These are phyloP conservation scores for Vidua macroura DNA, from an alignment of 2,113 vertebrate species.

Conservation along the genomic window DNA sequence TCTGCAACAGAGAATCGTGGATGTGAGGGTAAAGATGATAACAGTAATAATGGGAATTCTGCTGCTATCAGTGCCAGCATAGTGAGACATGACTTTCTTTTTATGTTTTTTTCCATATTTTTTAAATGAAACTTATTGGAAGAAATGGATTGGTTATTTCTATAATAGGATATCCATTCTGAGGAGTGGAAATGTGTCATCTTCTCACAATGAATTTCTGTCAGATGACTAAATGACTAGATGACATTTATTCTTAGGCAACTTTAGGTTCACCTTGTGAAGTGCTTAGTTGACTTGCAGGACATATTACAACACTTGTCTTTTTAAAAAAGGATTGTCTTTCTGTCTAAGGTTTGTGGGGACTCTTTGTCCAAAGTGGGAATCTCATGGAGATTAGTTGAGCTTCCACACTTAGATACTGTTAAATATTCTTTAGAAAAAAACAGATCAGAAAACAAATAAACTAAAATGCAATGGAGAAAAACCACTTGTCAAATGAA, in stretches of 20 bases:
- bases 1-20: fast-evolving
- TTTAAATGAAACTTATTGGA: not conserved
- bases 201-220: not conserved
- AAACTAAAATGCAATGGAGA: not conserved
- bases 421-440: no score
- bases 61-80: not conserved
- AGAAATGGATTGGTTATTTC: not conserved
- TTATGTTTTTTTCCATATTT: not conserved
- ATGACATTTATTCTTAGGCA: not conserved
- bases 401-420: no score
- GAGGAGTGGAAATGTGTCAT: not conserved
- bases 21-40: not conserved
- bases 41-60: not conserved
- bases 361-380: no score
- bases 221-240: not conserved
- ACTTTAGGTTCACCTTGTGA: not conserved
- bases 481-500: not conserved
- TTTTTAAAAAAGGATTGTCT: no score
- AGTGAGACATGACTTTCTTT: not conserved
- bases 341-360: no score
- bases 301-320: not conserved
- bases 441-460: no score
- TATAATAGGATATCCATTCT: not conserved
- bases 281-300: not conserved
- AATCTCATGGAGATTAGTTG: no score